A percentile compares a stretch with the other conserved stretches of the same genome.
Conservation (phyloP, 2,888 invertebrate genomes). For the Aphidius colemani region DNA sequence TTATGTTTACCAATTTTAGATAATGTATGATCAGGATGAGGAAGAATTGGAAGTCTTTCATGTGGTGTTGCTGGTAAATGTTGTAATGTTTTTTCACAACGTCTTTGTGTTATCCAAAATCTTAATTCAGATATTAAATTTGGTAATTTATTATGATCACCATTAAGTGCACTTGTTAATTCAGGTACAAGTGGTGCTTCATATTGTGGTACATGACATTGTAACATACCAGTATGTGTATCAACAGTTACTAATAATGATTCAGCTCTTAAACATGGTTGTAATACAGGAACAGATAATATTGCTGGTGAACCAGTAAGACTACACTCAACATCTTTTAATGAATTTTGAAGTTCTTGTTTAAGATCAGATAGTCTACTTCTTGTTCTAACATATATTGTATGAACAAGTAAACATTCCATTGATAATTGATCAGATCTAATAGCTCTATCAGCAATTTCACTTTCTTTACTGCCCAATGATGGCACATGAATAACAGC, state of each 20-base stretch:
- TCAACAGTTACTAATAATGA: conserved; percentile 91
- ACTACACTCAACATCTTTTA: conserved; percentile 76
- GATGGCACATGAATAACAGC: conserved; percentile 72
- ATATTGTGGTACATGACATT: conserved; percentile 91
- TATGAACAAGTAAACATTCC: conserved; percentile 92
- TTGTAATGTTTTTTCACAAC: conserved; percentile 93
- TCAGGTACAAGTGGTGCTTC: conserved; percentile 79
- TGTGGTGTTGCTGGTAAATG: conserved; percentile 89
- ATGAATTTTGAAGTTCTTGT: conserved; percentile 72
- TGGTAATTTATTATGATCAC: conserved; percentile 72
- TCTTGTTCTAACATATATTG: conserved; percentile 90
- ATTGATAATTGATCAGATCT: conserved; percentile 92
- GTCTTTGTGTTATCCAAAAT: conserved; percentile 88
- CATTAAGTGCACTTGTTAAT: conserved; percentile 79
- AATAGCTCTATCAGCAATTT: conserved; percentile 78
- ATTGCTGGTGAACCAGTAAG: conserved; percentile 92
- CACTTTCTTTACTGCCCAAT: conserved; percentile 71
- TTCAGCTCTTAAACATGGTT: conserved; percentile 89
- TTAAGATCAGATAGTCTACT: conserved; percentile 82
- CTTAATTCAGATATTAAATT: conserved; percentile 73
- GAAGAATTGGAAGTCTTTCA: conserved; percentile 82
- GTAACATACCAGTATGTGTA: conserved; percentile 89
- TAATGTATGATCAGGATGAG: conserved; percentile 78
- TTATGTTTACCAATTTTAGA: conserved; percentile 77
- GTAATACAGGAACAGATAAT: conserved; percentile 85